A percentile compares a stretch with the other conserved stretches of the same genome.
Conservation (phyloP, 2,888 invertebrate species). For the Melieria omissa region DNA sequence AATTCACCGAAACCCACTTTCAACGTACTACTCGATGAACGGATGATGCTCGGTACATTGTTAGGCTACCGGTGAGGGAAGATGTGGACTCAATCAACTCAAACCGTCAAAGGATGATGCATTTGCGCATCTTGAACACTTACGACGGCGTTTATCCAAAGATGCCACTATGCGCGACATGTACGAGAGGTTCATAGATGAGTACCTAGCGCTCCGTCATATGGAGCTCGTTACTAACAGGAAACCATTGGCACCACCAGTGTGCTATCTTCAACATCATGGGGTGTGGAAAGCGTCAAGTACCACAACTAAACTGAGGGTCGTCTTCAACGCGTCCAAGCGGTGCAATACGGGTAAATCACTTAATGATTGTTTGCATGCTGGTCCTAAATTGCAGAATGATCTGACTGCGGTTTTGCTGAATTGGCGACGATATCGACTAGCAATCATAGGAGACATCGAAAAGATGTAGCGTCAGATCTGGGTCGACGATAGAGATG, state of each 20-base stretch:
- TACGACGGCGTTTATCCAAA: background rate
- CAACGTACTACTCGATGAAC: background rate
- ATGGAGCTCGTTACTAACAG: background rate
- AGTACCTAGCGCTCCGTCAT: constrained; percentile 1
- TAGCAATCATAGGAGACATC: too few relatives aligned
- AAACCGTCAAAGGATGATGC: background rate
- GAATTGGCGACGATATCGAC: background rate
- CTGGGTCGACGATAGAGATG: too few relatives aligned
- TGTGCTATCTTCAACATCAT: constrained; percentile 2
- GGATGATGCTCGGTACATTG: too few relatives aligned
- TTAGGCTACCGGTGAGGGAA: background rate
- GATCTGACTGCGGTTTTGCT: background rate
- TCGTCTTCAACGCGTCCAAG: too few relatives aligned
- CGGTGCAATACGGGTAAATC: background rate
- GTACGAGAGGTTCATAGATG: background rate
- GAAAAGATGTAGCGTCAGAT: constrained; percentile 2
- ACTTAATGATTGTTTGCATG: background rate
- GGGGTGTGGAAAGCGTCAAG: constrained; percentile 5
- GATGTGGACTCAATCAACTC: background rate
- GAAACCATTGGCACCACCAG: too few relatives aligned
- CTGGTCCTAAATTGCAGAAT: background rate
- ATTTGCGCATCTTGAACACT: background rate
- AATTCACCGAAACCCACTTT: background rate
- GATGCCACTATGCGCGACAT: too few relatives aligned
- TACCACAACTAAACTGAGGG: constrained; percentile 4